Evolutionary conservation across 1,140 invertebrate genomes (phyloP).

Genomic region (Ridgeia piscesae): DNA sequence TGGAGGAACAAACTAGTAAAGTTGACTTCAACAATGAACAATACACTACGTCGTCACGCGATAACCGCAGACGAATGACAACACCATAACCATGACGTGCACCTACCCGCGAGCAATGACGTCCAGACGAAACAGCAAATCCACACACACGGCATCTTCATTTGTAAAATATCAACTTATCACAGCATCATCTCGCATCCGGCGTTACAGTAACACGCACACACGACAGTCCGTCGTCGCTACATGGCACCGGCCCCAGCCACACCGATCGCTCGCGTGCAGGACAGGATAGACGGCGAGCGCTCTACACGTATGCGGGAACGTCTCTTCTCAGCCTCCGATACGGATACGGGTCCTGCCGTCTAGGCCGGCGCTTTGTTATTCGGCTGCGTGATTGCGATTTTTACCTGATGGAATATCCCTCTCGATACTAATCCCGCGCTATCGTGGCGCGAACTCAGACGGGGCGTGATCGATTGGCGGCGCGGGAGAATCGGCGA

Average conservation of each 20-base stretch:
- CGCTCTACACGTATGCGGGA: background rate
- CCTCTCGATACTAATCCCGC: background rate
- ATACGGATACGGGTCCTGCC: background rate
- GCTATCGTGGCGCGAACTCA: background rate
- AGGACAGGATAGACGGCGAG: background rate
- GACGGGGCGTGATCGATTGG: background rate
- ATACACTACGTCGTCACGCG: background rate
- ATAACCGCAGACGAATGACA: background rate
- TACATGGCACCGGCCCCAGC: too few relatives aligned
- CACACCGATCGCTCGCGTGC: background rate
- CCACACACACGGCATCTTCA: background rate
- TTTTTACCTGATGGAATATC: background rate
- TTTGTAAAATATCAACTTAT: background rate
- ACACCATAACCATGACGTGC: background rate
- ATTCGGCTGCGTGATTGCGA: background rate
- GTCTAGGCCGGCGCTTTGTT: background rate
- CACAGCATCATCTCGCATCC: background rate
- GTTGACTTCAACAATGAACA: background rate
- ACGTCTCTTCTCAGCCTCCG: background rate
- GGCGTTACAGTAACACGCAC: background rate
- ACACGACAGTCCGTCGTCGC: background rate
- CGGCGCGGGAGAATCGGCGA: background rate
- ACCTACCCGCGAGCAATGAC: background rate
- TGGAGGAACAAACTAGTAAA: too few relatives aligned
- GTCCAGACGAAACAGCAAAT: background rate